Percentiles rank a stretch among this genome's conserved stretches.
These are phyloP conservation scores for Caenorhabditis brenneri DNA, from an alignment of 1,140 invertebrate genomes.

Conservation along the genomic window DNA sequence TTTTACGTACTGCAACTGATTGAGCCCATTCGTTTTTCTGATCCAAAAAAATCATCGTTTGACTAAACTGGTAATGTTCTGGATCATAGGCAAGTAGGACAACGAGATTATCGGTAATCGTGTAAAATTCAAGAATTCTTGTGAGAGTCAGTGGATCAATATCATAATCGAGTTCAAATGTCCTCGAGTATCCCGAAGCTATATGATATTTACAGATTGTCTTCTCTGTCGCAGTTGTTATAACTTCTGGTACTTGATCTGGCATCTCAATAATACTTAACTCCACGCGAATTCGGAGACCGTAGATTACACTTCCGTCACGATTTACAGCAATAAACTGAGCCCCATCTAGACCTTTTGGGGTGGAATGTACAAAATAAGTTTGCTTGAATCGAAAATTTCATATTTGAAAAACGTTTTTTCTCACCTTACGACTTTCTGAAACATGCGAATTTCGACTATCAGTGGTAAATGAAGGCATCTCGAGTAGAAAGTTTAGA, in stretches of 20 bases:
- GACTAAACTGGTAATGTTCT: neutral
- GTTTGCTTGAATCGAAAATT: neutral
- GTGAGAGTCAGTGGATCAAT: neutral
- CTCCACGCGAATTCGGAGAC: neutral
- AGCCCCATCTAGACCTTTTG: neutral
- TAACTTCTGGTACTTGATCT: neutral
- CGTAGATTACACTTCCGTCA: neutral
- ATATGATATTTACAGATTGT: slow-evolving; percentile 4
- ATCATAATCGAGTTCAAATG: neutral
- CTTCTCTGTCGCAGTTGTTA: neutral
- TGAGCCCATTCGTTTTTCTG: neutral
- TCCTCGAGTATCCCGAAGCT: neutral
- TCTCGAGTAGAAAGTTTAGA: neutral
- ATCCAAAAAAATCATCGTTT: neutral
- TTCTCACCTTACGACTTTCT: neutral
- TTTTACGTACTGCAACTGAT: neutral
- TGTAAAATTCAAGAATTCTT: neutral
- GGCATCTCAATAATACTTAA: neutral
- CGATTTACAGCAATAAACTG: neutral
- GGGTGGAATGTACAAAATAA: neutral
- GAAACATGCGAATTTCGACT: neutral
- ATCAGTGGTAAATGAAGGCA: neutral
- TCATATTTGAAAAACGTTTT: neutral
- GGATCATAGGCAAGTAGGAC: neutral
- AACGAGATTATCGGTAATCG: neutral